Percentiles rank a stretch among this genome's conserved stretches.
These are phyloP conservation scores for Bombus soroeensis DNA, from an alignment of 1,140 invertebrate species.

Conservation along the genomic window DNA sequence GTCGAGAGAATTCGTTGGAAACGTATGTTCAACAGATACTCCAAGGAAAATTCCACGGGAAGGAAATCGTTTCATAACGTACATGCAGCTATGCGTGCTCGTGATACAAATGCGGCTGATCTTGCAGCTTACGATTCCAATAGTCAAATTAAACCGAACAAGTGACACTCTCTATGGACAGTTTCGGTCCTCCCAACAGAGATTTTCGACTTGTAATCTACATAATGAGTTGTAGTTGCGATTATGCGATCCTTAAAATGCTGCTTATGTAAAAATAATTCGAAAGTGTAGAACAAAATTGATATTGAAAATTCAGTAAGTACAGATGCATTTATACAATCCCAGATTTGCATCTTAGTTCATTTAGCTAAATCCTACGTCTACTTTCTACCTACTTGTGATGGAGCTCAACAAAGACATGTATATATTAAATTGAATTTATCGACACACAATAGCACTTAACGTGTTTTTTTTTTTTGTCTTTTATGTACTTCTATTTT, in stretches of 20 bases:
- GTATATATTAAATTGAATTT: not conserved
- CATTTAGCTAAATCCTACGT: too few relatives aligned
- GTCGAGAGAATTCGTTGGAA: constrained; percentile 28
- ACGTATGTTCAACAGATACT: constrained; percentile 33
- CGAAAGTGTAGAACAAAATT: too few relatives aligned
- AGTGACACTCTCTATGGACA: not conserved
- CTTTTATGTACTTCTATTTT: not conserved
- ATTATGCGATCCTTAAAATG: too few relatives aligned
- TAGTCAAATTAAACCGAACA: constrained; percentile 1
- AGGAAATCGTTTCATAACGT: constrained; percentile 49
- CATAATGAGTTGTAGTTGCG: too few relatives aligned
- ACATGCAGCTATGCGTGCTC: not conserved
- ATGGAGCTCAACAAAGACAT: too few relatives aligned
- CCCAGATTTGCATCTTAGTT: too few relatives aligned
- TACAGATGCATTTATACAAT: too few relatives aligned
- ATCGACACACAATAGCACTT: not conserved
- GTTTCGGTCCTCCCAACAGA: not conserved
- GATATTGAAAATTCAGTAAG: too few relatives aligned
- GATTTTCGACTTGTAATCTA: too few relatives aligned
- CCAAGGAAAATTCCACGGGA: constrained; percentile 39
- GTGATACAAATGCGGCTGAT: constrained; percentile 11
- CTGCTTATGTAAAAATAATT: too few relatives aligned
- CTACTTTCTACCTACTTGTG: too few relatives aligned
- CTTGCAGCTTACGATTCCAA: not conserved
- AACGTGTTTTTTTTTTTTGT: not conserved